A percentile compares a stretch with the other conserved stretches of the same genome.
Evolutionary conservation across 2,113 vertebrate genomes (phyloP).

Genomic region (Cyanoramphus novaezelandiae): DNA sequence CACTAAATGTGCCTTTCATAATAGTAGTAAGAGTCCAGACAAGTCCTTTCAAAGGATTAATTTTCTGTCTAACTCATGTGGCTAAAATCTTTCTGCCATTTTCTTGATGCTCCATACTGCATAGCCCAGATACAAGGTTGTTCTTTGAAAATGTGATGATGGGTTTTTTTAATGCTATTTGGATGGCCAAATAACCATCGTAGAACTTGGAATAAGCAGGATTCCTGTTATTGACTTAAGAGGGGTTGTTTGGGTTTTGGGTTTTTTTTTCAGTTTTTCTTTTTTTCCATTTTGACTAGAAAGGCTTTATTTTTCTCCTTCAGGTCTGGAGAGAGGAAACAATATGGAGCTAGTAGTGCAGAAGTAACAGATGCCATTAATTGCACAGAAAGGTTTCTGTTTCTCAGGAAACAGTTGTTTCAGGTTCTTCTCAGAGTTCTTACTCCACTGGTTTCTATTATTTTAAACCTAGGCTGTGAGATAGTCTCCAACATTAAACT

Average conservation of each 20-base stretch:
- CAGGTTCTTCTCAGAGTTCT: neutral
- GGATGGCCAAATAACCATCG: neutral
- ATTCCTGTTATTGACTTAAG: neutral
- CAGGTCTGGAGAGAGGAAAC: neutral
- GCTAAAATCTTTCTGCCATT: neutral
- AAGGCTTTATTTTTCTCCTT: slow-evolving; percentile 7
- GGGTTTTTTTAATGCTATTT: neutral
- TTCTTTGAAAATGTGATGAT: neutral
- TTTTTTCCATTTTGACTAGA: neutral
- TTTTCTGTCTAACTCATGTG: neutral
- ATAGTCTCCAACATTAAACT: neutral
- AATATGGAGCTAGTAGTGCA: slow-evolving; percentile 19
- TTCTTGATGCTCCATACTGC: neutral
- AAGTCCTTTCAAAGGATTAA: neutral
- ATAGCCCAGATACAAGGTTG: neutral
- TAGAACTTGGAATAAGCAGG: neutral
- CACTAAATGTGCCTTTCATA: neutral
- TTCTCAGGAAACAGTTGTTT: slow-evolving; percentile 1
- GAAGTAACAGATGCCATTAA: slow-evolving; percentile 31
- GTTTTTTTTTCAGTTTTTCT: neutral
- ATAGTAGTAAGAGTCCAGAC: neutral
- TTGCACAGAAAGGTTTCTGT: neutral
- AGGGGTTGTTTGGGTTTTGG: neutral
- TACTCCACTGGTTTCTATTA: neutral
- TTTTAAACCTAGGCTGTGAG: slow-evolving; percentile 20